Evolutionary conservation across 2,113 vertebrate genomes (phyloP).

Genomic region (Cyanistes caeruleus): DNA sequence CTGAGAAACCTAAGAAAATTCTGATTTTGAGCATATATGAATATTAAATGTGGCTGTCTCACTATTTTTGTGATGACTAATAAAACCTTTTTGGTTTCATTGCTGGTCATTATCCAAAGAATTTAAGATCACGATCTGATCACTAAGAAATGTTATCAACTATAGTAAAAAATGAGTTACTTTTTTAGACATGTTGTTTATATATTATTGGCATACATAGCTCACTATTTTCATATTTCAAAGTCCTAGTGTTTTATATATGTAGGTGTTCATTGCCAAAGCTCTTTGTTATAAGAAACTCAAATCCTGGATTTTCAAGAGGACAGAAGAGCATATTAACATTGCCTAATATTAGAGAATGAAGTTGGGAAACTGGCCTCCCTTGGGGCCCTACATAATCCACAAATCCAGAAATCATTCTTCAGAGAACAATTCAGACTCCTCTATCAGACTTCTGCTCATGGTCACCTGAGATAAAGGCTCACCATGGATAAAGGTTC

Average conservation of each 20-base stretch:
- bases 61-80: not conserved
- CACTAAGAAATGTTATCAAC: not conserved
- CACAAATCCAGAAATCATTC: not conserved
- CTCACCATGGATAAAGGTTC: not conserved
- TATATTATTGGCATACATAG: not conserved
- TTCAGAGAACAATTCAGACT: not conserved
- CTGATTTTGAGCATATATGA: not conserved
- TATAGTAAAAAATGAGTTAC: not conserved
- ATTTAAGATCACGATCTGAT: rapidly evolving
- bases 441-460: not conserved
- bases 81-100: not conserved
- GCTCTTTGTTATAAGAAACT: not conserved
- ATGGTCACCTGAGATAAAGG: not conserved
- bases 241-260: not conserved
- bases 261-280: not conserved
- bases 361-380: not conserved
- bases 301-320: not conserved
- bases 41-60: not conserved
- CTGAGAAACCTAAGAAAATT: not conserved
- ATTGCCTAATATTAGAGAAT: not conserved
- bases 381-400: not conserved
- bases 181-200: not conserved
- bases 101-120: not conserved
- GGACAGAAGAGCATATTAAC: not conserved
- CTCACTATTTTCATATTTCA: not conserved